Percentiles rank a stretch among this genome's conserved stretches.
Conservation (phyloP, 2,797 vertebrate species). For the Xiphophorus birchmanni region DNA sequence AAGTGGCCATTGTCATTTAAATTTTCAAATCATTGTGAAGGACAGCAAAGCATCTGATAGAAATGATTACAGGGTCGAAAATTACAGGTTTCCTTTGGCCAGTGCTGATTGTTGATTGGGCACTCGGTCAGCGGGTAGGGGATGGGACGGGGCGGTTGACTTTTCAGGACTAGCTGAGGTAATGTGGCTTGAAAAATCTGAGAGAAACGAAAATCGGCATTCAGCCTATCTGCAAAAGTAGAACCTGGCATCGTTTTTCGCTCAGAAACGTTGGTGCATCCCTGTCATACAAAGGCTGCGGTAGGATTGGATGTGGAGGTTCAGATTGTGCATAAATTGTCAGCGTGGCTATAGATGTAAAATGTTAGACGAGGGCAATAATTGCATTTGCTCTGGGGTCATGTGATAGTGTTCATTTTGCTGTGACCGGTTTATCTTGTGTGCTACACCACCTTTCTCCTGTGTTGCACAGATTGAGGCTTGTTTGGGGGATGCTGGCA, state of each 20-base stretch:
- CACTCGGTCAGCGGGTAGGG: conserved; percentile 65
- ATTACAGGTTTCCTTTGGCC: conserved; percentile 81
- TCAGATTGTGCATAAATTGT: conserved; percentile 43
- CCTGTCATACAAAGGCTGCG: conserved; percentile 28
- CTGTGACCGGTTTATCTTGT: conserved; percentile 69
- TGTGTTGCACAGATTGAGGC: conserved; percentile 71
- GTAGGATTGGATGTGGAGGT: conserved; percentile 35
- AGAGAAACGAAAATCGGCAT: conserved; percentile 42
- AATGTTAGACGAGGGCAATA: conserved; percentile 38
- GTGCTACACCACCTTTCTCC: conserved; percentile 61
- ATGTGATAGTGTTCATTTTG: conserved; percentile 59
- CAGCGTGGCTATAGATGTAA: conserved; percentile 26
- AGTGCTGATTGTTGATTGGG: conserved; percentile 84
- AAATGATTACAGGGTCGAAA: conserved; percentile 84
- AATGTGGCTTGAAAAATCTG: conserved; percentile 55
- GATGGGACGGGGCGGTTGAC: conserved; percentile 59
- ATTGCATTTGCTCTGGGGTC: conserved; percentile 63
- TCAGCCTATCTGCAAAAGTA: conserved; percentile 37
- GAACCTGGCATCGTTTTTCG: conserved; percentile 50
- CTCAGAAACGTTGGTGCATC: conserved; percentile 41
- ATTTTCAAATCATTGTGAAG: conserved; percentile 68
- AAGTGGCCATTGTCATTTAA: conserved; percentile 68
- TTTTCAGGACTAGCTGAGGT: conserved; percentile 55
- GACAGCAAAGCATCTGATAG: conserved; percentile 77
- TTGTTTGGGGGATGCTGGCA: conserved; percentile 73